Evolutionary conservation across 1,140 invertebrate genomes (phyloP).

Genomic region (Melipona quadrifasciata): DNA sequence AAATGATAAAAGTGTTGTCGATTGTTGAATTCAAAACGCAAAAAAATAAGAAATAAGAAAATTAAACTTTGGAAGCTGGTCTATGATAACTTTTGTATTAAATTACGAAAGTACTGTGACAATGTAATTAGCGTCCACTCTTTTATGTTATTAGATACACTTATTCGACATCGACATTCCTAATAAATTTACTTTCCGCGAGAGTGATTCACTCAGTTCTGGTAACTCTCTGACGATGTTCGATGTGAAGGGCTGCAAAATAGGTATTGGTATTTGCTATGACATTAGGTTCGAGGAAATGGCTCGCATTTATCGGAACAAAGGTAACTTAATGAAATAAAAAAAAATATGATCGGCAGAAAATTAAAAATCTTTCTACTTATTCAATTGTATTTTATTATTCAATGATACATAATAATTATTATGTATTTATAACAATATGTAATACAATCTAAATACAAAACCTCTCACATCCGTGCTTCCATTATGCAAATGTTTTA

Average conservation of each 20-base stretch:
- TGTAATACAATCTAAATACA: too few relatives aligned
- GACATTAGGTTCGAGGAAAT: slow-evolving; percentile 96
- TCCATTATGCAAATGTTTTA: too few relatives aligned
- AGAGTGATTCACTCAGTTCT: slow-evolving; percentile 91
- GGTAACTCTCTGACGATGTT: slow-evolving; percentile 91
- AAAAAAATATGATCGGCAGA: not conserved
- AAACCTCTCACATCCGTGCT: too few relatives aligned
- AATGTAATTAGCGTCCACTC: slow-evolving; percentile 16
- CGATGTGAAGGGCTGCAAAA: slow-evolving; percentile 87
- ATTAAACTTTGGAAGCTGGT: not conserved
- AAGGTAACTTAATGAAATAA: slow-evolving; percentile 81
- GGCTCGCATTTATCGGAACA: slow-evolving; percentile 90
- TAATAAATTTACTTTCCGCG: slow-evolving; percentile 95
- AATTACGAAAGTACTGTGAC: not conserved
- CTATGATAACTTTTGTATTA: not conserved
- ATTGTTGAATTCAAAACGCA: not conserved
- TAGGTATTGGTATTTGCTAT: slow-evolving; percentile 97
- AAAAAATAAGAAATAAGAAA: too few relatives aligned
- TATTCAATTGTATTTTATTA: too few relatives aligned
- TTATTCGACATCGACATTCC: slow-evolving; percentile 98
- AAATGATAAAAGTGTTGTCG: not conserved
- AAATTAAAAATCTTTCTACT: too few relatives aligned
- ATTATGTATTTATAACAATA: too few relatives aligned
- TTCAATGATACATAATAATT: too few relatives aligned
- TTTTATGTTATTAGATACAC: slow-evolving; percentile 86